phyloP scores from a whole-genome alignment of 2,888 invertebrate species.

The Luperina testacea region DNA sequence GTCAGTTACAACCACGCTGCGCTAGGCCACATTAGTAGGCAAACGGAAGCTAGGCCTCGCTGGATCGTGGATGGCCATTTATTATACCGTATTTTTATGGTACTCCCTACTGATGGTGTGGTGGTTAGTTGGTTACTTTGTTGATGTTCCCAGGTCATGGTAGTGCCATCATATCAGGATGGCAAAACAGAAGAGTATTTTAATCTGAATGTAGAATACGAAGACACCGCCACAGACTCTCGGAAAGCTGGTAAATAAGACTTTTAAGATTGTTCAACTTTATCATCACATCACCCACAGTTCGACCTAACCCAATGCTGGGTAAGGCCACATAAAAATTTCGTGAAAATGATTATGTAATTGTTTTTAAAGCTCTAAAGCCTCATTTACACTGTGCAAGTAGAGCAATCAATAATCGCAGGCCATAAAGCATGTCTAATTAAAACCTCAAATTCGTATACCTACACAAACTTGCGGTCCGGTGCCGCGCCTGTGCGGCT shows the following conservation, averaged over 20 bases:
- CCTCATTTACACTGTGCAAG: not conserved
- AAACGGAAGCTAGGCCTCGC: no score
- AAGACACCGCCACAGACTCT: constrained; percentile 87
- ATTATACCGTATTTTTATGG: not conserved
- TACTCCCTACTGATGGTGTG: not conserved
- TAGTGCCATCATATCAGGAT: constrained; percentile 96
- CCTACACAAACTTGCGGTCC: no score
- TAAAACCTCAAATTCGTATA: no score
- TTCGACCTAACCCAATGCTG: not conserved
- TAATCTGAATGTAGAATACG: constrained; percentile 82
- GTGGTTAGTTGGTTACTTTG: not conserved
- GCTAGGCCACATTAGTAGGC: not conserved
- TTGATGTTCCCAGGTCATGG: constrained; percentile 92
- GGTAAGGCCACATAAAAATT: not conserved
- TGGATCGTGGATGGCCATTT: not conserved
- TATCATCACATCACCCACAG: not conserved
- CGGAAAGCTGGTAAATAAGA: constrained; percentile 91
- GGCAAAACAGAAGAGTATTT: constrained; percentile 93
- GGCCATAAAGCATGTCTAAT: no score
- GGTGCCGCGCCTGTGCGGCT: no score
- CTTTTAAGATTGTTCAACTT: not conserved
- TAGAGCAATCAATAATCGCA: not conserved
- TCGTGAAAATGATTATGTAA: no score
- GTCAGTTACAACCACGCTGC: not conserved
- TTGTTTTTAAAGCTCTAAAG: not conserved